Evolutionary conservation across 2,113 vertebrate species (phyloP).

Genomic region (Tylochromis polylepis): DNA sequence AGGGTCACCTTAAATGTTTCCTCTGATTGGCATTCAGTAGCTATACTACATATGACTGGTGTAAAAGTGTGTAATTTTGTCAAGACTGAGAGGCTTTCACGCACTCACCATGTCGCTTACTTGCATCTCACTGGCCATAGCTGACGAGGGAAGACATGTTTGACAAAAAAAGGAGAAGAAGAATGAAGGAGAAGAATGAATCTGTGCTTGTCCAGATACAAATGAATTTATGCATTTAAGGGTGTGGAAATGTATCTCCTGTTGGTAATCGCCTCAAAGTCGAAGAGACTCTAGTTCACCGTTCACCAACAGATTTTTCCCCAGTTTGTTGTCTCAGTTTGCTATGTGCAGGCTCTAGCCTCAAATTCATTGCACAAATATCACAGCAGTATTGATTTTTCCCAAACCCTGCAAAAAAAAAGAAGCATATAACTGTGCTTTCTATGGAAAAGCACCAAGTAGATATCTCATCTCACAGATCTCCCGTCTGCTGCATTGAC

Average conservation of each 20-base stretch:
- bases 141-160: background rate
- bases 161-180: background rate
- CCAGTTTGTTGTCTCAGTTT: background rate
- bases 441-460: background rate
- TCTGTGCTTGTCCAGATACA: background rate
- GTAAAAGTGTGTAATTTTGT: background rate
- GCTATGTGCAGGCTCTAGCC: background rate
- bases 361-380: background rate
- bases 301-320: background rate
- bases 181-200: background rate
- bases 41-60: background rate
- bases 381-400: background rate
- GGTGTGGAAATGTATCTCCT: background rate
- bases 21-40: background rate
- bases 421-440: background rate
- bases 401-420: background rate
- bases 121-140: background rate
- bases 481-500: conserved; percentile 2
- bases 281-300: background rate
- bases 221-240: background rate
- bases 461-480: background rate
- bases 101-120: background rate
- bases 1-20: background rate
- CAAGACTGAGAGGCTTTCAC: background rate
- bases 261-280: background rate